Conservation (phyloP, 2,797 vertebrate species). For the Silurus lanzhouensis region DNA sequence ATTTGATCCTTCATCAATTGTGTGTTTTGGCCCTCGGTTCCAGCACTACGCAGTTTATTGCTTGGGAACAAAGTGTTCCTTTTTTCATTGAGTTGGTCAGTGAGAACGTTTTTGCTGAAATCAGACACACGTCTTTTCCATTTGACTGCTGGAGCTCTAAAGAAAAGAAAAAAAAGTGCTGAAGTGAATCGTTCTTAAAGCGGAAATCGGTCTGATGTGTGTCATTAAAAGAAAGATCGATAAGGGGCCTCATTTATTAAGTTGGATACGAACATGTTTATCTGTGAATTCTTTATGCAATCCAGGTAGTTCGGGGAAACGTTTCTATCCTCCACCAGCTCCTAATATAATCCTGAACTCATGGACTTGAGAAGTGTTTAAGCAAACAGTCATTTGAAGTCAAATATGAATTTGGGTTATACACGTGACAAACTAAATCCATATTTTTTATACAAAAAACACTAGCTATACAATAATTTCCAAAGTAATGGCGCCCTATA, state of each 20-base stretch:
- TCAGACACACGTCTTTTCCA: not conserved
- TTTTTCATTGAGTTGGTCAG: not conserved
- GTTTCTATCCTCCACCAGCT: not conserved
- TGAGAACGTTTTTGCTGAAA: not conserved
- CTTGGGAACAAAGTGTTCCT: not conserved
- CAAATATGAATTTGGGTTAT: not conserved
- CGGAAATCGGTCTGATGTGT: not conserved
- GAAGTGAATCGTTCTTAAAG: not conserved
- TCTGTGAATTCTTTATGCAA: not conserved
- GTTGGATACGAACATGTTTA: not conserved
- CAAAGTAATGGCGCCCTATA: not conserved
- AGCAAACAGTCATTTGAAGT: not conserved
- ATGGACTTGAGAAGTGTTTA: not conserved
- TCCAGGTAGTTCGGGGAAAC: not conserved
- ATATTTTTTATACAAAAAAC: not conserved
- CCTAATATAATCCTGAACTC: not conserved
- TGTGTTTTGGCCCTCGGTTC: constrained; percentile 10
- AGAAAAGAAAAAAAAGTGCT: not conserved
- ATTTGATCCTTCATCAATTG: constrained; percentile 10
- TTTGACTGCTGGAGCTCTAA: not conserved
- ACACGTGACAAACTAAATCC: not conserved
- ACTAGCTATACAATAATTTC: not conserved
- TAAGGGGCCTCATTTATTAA: constrained; percentile 14
- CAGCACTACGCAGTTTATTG: constrained; percentile 1
- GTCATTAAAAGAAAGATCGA: not conserved